These are phyloP conservation scores for Rachycentron canadum DNA, from an alignment of 2,797 vertebrate genomes.

Conservation along the genomic window DNA sequence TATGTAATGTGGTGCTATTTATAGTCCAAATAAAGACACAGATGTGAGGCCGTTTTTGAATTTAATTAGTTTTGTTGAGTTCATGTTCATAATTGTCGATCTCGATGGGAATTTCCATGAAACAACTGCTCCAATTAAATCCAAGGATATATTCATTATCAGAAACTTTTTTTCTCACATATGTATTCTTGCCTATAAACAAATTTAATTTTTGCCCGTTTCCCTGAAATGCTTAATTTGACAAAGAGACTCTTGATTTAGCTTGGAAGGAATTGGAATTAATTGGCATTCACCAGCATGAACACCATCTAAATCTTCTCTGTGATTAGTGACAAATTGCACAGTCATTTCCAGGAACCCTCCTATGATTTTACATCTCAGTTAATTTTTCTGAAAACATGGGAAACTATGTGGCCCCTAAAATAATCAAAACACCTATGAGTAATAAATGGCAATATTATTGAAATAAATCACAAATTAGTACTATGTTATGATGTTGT, in stretches of 20 bases:
- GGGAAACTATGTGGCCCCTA: neutral
- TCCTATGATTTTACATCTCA: neutral
- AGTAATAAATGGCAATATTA: neutral
- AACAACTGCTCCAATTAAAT: neutral
- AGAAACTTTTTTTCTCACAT: neutral
- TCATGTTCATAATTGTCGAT: neutral
- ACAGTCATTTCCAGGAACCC: neutral
- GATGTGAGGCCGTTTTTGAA: neutral
- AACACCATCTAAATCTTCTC: neutral
- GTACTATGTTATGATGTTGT: neutral
- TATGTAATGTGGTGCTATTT: neutral
- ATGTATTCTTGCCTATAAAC: neutral
- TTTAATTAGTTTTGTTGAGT: constrained; percentile 7
- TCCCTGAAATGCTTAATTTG: neutral
- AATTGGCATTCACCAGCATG: neutral
- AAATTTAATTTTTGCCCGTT: neutral
- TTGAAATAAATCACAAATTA: neutral
- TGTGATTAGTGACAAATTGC: neutral
- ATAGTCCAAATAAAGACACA: neutral
- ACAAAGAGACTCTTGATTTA: neutral
- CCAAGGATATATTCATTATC: neutral
- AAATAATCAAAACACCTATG: neutral
- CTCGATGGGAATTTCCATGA: neutral
- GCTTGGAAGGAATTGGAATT: neutral
- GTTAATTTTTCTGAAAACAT: neutral